Evolutionary conservation across 2,113 vertebrate genomes (phyloP), one percentile per base, ranked within the genome.

Genomic region (Lutjanus erythropterus): DNA sequence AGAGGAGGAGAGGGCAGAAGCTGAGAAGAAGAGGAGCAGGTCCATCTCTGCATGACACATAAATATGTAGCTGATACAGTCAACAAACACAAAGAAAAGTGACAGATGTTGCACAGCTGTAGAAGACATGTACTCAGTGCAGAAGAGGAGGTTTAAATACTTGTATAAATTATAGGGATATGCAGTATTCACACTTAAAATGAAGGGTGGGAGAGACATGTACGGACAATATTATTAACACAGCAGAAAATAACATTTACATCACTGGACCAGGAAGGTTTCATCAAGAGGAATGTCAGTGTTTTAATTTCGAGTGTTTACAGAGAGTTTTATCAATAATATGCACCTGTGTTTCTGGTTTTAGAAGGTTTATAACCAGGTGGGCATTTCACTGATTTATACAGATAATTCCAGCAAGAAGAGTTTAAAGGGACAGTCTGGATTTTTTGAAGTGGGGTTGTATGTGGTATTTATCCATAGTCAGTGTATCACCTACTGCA

Each of bases 1-100:
- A 0, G 88, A 92, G 6, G 93, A 95, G 5, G 87, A 92, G 25
- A 68, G 12, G 9, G 79, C 39, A 2, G 83, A 88, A 5, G 61
- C 21, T 0, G 87, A 84, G 61, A 81, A 12, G 12, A 33, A 37
- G n/a, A 66, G 78, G 39, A 78, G 27, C 69, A 46, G 53, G 19
- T 73, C 81, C 21, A 64, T 68, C 8, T 33, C 81, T 1, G 21
- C 70, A 11, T 88, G 39, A 85, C 65, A 42, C 29, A 42, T 2
- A 25, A 41, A 37, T 4, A 35, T 19, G 5, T 37, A 46, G 7
- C 27, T 1, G 25, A 29, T 3, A 29, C 4, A 46, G 11, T 2
- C 9, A 0, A 4, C n/a, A 25, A n/a, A 52, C 23, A 8, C 19
- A 6, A 31, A n/a, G 3, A 14, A 9, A 61, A 19, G 33, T 39